Conservation (phyloP, 2,113 vertebrate species). For the Bos indicus region DNA sequence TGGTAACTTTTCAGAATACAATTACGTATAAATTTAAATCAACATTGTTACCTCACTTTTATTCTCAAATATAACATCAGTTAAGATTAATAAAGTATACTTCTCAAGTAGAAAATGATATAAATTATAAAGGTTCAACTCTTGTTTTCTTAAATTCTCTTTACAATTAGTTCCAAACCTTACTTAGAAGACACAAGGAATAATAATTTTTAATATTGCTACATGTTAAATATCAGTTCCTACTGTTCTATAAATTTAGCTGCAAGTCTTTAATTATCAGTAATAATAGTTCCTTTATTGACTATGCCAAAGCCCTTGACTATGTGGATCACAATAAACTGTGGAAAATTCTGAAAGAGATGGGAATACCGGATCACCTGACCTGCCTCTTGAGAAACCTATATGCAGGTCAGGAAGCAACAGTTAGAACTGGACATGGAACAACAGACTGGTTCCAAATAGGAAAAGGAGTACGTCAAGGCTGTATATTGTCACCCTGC, state of each 20-base stretch:
- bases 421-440: too few relatives aligned
- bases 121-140: background rate
- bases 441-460: too few relatives aligned
- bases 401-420: too few relatives aligned
- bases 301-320: too few relatives aligned
- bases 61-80: background rate
- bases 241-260: conserved; percentile 65
- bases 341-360: too few relatives aligned
- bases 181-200: conserved; percentile 16
- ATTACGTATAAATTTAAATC: background rate
- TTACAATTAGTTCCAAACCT: conserved; percentile 10
- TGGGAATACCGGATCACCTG: too few relatives aligned
- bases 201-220: conserved; percentile 39
- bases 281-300: background rate
- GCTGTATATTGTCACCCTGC: too few relatives aligned
- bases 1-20: background rate
- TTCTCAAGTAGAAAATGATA: conserved; percentile 12
- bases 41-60: background rate
- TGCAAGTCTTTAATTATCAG: conserved; percentile 54
- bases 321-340: too few relatives aligned
- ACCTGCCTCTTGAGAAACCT: too few relatives aligned
- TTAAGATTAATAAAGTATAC: background rate
- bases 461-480: too few relatives aligned
- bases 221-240: conserved; percentile 61
- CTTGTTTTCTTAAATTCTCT: background rate